Evolutionary conservation across 2,797 vertebrate genomes (phyloP).

Genomic region (Epinephelus coioides): DNA sequence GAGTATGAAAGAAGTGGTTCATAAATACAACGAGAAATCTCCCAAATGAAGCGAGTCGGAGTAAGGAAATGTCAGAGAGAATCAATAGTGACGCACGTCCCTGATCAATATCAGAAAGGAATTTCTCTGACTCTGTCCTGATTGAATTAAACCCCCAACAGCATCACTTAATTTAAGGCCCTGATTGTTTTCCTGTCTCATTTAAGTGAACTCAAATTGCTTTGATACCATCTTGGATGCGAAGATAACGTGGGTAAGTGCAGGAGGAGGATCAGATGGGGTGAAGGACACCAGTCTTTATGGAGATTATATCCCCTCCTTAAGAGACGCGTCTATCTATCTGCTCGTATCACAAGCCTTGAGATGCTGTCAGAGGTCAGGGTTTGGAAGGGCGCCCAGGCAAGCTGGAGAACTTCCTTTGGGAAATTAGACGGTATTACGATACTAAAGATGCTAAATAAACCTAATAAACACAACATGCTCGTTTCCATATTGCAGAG

Average conservation of each 20-base stretch:
- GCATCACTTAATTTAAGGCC: conserved; percentile 63
- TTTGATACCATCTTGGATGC: conserved; percentile 79
- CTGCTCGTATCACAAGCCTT: conserved; percentile 52
- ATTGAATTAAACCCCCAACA: conserved; percentile 79
- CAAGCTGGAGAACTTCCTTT: neutral
- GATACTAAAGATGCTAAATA: conserved; percentile 40
- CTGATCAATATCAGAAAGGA: conserved; percentile 81
- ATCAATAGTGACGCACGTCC: conserved; percentile 69
- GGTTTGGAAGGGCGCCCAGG: conserved; percentile 46
- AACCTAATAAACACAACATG: conserved; percentile 16
- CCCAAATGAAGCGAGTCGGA: conserved; percentile 58
- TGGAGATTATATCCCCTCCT: conserved; percentile 62
- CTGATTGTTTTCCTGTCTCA: conserved; percentile 81
- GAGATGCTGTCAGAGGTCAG: conserved; percentile 65
- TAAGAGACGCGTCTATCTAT: conserved; percentile 50
- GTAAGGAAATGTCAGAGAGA: conserved; percentile 76
- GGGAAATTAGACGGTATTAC: conserved; percentile 12
- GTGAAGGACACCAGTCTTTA: conserved; percentile 70
- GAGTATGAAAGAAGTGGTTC: conserved; percentile 33
- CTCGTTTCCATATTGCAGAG: neutral
- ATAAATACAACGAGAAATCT: conserved; percentile 36
- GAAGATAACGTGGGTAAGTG: conserved; percentile 81
- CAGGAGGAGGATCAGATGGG: conserved; percentile 73
- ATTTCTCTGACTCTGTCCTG: conserved; percentile 77
- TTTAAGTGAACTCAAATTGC: conserved; percentile 82